Base-by-base conservation (phyloP, 2,888 invertebrate genomes). In the Torymus aiolomorphi region DNA sequence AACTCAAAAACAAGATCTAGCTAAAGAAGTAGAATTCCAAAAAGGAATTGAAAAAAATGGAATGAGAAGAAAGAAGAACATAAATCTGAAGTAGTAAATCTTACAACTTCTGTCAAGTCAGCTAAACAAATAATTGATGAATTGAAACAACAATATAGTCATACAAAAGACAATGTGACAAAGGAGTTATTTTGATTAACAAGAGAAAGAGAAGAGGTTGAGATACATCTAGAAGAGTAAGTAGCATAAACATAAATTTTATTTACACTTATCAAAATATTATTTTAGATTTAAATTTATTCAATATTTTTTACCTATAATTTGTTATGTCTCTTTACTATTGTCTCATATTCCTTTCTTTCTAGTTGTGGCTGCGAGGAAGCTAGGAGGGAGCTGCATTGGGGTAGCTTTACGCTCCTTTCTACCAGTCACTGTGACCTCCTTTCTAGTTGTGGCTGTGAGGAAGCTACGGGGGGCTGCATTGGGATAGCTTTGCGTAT, bases 21-120 rank as follows among this genome's bases (percentile, higher is more conserved):
- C 92, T 69, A 94, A 94, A 84, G 96, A 96, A 87, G 94, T 95
- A 0, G 93, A 94, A 16, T 93, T 95, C 83, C 91, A 96, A 16
- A 94, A 94, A 84, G 95, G 95, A 83, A 93, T 96, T 91, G 96
- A 96, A 87, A 94, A 84, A 95, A 95, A 85, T 95, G 95, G 95
- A 94, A 94, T 85, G 93, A 94, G 82, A 94, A 95, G 84, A 94
- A 94, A 70, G 95, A 95, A 86, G 93, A 94, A 84, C 94, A 94
- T 85, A 95, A 94, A 88, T 92, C 92, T 82, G 94, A 95, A 91
- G 94, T 94, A 80, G 91, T 91, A 84, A 91, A 91, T 87, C 90
- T 92, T 4, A 88, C 88, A 1, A 76, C 82, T 42, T 86, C 86
- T 66, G 87, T 88, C 12, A 86, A 91, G 80, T 86, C 87, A 11